Percentiles rank a stretch among this genome's conserved stretches.
Conservation (phyloP, 2,797 vertebrate genomes). For the Poeciliopsis paucimaculata region DNA sequence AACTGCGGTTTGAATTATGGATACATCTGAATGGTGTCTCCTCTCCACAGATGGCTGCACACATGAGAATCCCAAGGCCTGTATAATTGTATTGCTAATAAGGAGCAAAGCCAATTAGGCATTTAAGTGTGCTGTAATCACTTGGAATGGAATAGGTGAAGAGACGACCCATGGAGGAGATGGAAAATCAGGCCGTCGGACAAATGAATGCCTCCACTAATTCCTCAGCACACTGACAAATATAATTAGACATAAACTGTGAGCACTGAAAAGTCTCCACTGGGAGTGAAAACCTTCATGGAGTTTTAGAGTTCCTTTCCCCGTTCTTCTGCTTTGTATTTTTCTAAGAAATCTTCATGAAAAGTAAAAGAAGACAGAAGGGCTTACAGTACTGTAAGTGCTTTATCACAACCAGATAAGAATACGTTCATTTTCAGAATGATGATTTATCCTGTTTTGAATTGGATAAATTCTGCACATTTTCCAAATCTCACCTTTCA, state of each 20-base stretch:
- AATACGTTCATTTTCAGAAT: conserved; percentile 14
- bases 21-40: conserved; percentile 94
- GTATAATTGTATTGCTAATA: conserved; percentile 99
- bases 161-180: conserved; percentile 83
- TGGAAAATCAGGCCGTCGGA: conserved; percentile 83
- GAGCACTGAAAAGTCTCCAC: conserved; percentile 87
- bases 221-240: conserved; percentile 83
- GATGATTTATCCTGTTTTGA: background rate
- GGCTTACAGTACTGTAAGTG: background rate
- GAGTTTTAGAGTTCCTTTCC: conserved; percentile 79
- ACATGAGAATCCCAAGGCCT: conserved; percentile 91
- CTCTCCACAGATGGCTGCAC: conserved; percentile 95
- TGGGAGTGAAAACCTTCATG: conserved; percentile 84
- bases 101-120: conserved; percentile 99
- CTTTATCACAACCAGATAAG: conserved; percentile 3
- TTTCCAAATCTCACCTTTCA: conserved; percentile 27
- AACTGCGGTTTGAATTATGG: conserved; percentile 97
- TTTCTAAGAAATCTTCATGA: conserved; percentile 48
- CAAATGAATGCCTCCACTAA: conserved; percentile 73
- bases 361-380: conserved; percentile 17
- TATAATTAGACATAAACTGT: conserved; percentile 91
- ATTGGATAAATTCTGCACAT: conserved; percentile 8
- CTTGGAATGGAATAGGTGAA: conserved; percentile 91
- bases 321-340: conserved; percentile 62
- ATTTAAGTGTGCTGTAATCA: conserved; percentile 98